phyloP scores from a whole-genome alignment of 2,113 vertebrate genomes.

The Strigops habroptila region DNA sequence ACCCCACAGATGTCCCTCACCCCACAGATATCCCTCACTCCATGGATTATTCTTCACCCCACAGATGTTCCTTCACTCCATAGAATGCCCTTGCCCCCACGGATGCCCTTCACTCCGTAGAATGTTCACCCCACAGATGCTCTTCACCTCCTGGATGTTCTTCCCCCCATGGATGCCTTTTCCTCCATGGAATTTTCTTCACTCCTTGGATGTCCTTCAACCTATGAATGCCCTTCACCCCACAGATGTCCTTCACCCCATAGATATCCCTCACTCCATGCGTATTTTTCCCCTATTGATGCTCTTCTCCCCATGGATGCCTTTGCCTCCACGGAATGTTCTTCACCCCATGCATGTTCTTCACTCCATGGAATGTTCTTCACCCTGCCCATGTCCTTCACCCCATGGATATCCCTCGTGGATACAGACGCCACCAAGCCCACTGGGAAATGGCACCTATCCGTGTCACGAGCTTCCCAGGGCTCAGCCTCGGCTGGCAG shows the following conservation, averaged over 20 bases:
- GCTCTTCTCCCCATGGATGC: background rate
- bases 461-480: fast-evolving
- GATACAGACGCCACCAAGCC: background rate
- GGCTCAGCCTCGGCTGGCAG: background rate
- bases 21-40: background rate
- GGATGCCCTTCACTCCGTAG: background rate
- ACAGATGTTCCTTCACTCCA: background rate
- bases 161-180: background rate
- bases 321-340: background rate
- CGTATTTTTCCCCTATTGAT: fast-evolving
- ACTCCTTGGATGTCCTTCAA: fast-evolving
- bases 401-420: background rate
- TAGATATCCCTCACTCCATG: fast-evolving
- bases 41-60: background rate
- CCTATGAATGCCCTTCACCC: background rate
- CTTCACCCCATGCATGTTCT: background rate
- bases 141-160: fast-evolving
- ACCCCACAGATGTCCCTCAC: background rate
- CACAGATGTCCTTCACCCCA: fast-evolving
- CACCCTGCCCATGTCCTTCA: background rate
- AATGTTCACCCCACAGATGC: fast-evolving
- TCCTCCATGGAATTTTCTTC: fast-evolving
- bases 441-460: fast-evolving
- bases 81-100: background rate
- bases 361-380: fast-evolving